Conservation (phyloP, 1,140 invertebrate genomes). For the Drosophila ogumai region DNA sequence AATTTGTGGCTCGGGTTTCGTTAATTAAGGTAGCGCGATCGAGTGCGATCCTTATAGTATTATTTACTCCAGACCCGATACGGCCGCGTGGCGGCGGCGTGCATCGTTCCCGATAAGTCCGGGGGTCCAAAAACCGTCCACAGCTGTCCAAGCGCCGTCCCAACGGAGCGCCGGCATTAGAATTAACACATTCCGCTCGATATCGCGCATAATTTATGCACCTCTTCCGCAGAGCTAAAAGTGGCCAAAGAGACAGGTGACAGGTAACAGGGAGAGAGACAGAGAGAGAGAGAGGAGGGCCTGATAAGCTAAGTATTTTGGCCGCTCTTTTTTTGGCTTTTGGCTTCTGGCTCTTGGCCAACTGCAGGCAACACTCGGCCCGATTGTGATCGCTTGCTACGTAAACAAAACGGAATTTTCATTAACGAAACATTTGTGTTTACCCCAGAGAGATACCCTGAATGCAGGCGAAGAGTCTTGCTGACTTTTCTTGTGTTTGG, state of each 20-base stretch:
- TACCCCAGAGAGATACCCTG: conserved; percentile 23
- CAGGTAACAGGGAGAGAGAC: no score
- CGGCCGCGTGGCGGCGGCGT: conserved; percentile 33
- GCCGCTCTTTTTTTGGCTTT: neutral
- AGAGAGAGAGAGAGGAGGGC: neutral
- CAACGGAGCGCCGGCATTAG: conserved; percentile 29
- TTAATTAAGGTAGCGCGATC: conserved; percentile 32
- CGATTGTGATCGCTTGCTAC: conserved; percentile 3
- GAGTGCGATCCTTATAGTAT: neutral
- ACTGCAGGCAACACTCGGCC: conserved; percentile 16
- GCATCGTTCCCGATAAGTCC: conserved; percentile 19
- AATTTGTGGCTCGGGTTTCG: conserved; percentile 27
- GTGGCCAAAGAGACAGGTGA: conserved; percentile 2
- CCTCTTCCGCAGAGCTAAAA: conserved; percentile 37
- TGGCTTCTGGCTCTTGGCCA: conserved; percentile 53
- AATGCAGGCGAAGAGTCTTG: neutral
- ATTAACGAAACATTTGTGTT: conserved; percentile 47
- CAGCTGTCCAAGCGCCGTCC: neutral
- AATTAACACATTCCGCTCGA: conserved; percentile 36
- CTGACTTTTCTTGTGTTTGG: neutral
- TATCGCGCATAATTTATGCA: conserved; percentile 69
- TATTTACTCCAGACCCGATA: conserved; percentile 1
- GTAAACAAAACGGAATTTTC: conserved; percentile 32
- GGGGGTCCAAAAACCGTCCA: conserved; percentile 22
- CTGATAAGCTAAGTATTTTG: conserved; percentile 26